Evolutionary conservation across 2,113 vertebrate genomes (phyloP).

Genomic region (Dryoscopus gambensis): DNA sequence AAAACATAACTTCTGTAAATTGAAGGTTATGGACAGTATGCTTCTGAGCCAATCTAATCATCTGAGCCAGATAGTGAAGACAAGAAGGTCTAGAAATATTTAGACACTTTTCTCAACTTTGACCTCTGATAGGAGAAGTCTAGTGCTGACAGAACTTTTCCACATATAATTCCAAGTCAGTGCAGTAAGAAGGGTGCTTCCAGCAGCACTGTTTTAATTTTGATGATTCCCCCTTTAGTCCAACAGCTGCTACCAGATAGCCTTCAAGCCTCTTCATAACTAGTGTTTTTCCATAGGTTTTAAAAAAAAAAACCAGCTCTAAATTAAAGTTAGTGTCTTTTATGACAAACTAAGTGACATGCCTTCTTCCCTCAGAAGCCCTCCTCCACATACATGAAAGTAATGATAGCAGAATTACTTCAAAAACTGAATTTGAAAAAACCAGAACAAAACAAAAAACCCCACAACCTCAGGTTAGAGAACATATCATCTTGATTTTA

Average conservation of each 20-base stretch:
- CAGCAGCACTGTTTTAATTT: background rate
- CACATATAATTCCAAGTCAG: background rate
- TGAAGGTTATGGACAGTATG: background rate
- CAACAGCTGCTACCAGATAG: background rate
- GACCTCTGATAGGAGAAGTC: background rate
- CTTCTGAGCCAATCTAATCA: background rate
- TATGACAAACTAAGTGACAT: background rate
- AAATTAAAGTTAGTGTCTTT: background rate
- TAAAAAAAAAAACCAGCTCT: background rate
- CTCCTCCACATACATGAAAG: background rate
- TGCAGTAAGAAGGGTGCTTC: background rate
- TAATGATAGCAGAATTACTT: background rate
- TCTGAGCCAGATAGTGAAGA: background rate
- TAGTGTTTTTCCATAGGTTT: background rate
- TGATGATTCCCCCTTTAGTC: background rate
- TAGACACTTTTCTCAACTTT: background rate
- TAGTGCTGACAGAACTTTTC: background rate
- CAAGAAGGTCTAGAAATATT: background rate
- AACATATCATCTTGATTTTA: background rate
- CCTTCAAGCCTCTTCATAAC: background rate
- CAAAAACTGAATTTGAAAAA: background rate
- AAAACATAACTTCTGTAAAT: background rate
- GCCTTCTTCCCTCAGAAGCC: background rate
- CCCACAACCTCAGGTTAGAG: background rate
- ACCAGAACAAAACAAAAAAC: background rate